A percentile compares a stretch with the other conserved stretches of the same genome.
Evolutionary conservation across 2,888 invertebrate species (phyloP).

Genomic region (Brachynemurus nebulosus): DNA sequence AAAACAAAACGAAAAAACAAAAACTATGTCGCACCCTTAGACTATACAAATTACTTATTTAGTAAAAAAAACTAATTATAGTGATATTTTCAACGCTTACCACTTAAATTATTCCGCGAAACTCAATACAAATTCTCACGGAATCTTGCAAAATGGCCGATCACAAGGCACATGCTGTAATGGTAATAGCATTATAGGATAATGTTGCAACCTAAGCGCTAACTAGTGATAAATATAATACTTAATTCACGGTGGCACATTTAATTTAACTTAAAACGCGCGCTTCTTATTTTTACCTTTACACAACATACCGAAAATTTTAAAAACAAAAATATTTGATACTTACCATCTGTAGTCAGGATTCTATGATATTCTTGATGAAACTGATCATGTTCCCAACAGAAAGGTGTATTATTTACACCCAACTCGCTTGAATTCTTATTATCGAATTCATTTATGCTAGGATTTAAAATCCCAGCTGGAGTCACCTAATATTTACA

Average conservation of each 20-base stretch:
- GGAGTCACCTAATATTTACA: slow-evolving; percentile 26
- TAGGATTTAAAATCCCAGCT: slow-evolving; percentile 25
- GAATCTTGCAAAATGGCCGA: slow-evolving; percentile 56
- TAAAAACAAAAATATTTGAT: too few species aligned
- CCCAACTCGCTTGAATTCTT: slow-evolving; percentile 29
- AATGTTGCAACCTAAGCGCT: not conserved
- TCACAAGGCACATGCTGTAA: slow-evolving; percentile 51
- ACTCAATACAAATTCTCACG: slow-evolving; percentile 48
- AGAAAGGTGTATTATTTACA: slow-evolving; percentile 22
- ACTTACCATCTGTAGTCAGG: slow-evolving; percentile 24
- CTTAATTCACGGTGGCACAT: not conserved
- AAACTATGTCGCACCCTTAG: slow-evolving; percentile 3
- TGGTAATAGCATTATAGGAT: slow-evolving; percentile 39
- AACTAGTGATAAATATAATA: not conserved
- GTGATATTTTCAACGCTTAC: slow-evolving; percentile 31
- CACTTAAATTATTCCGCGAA: slow-evolving; percentile 42
- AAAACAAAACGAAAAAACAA: too few species aligned
- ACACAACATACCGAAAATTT: too few species aligned
- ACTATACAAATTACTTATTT: slow-evolving; percentile 1
- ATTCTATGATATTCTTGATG: slow-evolving; percentile 20
- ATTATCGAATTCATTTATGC: slow-evolving; percentile 28
- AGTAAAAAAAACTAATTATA: slow-evolving; percentile 1
- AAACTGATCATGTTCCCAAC: slow-evolving; percentile 20
- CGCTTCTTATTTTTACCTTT: not conserved
- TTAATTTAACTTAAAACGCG: slow-evolving; percentile 1